Evolutionary conservation across 2,113 vertebrate genomes (phyloP).

Genomic region (Microtus oregoni): DNA sequence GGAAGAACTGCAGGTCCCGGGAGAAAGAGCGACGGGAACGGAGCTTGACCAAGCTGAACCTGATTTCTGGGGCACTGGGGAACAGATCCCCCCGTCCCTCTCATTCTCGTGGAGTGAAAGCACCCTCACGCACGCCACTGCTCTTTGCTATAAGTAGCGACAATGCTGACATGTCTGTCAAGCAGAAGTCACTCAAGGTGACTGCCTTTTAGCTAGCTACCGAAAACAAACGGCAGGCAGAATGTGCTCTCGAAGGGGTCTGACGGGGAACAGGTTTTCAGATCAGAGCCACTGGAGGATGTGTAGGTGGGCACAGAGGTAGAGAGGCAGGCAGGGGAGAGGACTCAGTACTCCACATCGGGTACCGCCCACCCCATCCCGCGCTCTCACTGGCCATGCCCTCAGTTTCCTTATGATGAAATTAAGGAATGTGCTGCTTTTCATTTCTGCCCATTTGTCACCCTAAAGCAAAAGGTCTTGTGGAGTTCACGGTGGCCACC

Average conservation of each 20-base stretch:
- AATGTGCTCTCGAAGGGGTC: background rate
- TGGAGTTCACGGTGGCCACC: background rate
- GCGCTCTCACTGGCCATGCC: accelerated
- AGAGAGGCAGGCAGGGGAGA: background rate
- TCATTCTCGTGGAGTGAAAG: background rate
- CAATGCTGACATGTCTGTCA: slow-evolving; percentile 71
- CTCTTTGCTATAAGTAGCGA: slow-evolving; percentile 29
- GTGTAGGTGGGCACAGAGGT: background rate
- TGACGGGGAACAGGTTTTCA: slow-evolving; percentile 71
- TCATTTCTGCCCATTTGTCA: background rate
- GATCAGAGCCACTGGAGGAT: background rate
- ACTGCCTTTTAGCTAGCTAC: slow-evolving; percentile 58
- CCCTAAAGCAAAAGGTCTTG: background rate
- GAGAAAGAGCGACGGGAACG: background rate
- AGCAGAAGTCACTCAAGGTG: slow-evolving; percentile 75
- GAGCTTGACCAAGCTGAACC: background rate
- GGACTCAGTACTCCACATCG: accelerated
- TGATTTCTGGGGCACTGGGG: background rate
- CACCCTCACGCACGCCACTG: background rate
- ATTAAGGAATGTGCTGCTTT: background rate
- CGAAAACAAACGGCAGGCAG: slow-evolving; percentile 62
- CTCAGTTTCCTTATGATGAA: background rate
- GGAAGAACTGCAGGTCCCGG: background rate
- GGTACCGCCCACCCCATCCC: no score
- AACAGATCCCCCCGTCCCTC: background rate